These are phyloP conservation scores for Eucera pruinosa DNA, from an alignment of 2,888 invertebrate species.

Conservation along the genomic window DNA sequence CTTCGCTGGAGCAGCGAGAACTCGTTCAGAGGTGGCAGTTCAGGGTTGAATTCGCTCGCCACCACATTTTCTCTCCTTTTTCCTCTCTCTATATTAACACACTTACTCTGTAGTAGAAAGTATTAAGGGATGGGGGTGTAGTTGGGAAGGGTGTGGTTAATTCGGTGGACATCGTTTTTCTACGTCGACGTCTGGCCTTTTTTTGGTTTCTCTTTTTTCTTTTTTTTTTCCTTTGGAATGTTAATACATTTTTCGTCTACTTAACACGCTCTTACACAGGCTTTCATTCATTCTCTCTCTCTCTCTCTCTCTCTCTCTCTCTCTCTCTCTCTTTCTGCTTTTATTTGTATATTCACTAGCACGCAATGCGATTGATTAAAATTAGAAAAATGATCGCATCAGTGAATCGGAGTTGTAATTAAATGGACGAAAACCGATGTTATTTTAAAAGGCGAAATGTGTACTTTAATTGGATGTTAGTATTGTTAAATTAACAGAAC, in stretches of 20 bases:
- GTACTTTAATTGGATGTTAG: too few relatives aligned
- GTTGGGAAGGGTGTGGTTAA: conserved; percentile 23
- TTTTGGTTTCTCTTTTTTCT: too few relatives aligned
- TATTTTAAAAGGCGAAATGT: too few relatives aligned
- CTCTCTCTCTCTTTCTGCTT: too few relatives aligned
- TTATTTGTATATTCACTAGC: neutral
- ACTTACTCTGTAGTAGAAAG: conserved; percentile 69
- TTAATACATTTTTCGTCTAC: conserved; percentile 57
- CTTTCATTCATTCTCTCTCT: conserved; percentile 17
- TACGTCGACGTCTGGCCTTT: conserved; percentile 40
- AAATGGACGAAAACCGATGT: neutral
- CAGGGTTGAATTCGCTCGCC: neutral
- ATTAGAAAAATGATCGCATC: conserved; percentile 2
- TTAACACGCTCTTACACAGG: conserved; percentile 45
- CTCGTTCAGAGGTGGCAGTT: conserved; percentile 7
- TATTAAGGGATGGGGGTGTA: conserved; percentile 49
- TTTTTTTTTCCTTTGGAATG: conserved; percentile 32
- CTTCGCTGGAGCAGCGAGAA: neutral
- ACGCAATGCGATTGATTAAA: neutral
- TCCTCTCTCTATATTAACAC: conserved; percentile 48
- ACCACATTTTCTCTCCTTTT: neutral
- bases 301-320: neutral
- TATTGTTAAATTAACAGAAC: too few relatives aligned
- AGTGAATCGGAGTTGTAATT: neutral
- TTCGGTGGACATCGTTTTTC: conserved; percentile 51